Conservation (phyloP, 92 coral and sea anemone genomes). For the Epizoanthus fatuus region DNA sequence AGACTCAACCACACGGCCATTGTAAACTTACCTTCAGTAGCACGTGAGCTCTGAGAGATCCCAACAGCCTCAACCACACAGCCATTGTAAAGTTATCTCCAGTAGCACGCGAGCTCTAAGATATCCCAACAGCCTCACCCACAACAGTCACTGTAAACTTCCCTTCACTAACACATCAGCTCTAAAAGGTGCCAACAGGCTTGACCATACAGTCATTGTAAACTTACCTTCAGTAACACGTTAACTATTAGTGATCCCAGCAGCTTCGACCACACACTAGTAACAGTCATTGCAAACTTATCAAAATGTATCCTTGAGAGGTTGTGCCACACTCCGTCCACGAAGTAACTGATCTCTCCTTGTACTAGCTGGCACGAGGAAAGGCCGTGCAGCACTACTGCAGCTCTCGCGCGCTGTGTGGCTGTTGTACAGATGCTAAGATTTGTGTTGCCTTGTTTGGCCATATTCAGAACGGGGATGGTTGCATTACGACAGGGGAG, state of each 20-base stretch:
- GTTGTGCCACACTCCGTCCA: slow-evolving; percentile 20
- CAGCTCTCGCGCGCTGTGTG: slow-evolving; percentile 1
- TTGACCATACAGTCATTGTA: too few relatives aligned
- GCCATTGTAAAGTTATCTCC: neutral
- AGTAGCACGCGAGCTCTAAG: too few relatives aligned
- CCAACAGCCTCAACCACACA: neutral
- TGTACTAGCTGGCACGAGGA: neutral
- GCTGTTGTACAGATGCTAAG: neutral
- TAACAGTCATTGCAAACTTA: neutral
- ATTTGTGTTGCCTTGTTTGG: neutral
- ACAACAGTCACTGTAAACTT: too few relatives aligned
- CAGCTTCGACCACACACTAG: neutral
- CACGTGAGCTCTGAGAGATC: neutral
- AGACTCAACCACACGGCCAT: too few relatives aligned
- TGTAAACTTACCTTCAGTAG: neutral
- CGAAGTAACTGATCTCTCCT: slow-evolving; percentile 3
- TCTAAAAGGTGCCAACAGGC: too few relatives aligned
- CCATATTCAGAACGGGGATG: slow-evolving; percentile 19
- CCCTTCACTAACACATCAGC: too few relatives aligned
- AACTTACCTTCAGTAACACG: slow-evolving; percentile 1
- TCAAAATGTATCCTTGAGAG: neutral
- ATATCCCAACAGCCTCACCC: too few relatives aligned
- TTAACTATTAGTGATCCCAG: too few relatives aligned
- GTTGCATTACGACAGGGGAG: slow-evolving; percentile 17
- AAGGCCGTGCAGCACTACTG: neutral